phyloP scores from a whole-genome alignment of 64 coral and sea anemone species.

The Hydrozoanthus tunicans region DNA sequence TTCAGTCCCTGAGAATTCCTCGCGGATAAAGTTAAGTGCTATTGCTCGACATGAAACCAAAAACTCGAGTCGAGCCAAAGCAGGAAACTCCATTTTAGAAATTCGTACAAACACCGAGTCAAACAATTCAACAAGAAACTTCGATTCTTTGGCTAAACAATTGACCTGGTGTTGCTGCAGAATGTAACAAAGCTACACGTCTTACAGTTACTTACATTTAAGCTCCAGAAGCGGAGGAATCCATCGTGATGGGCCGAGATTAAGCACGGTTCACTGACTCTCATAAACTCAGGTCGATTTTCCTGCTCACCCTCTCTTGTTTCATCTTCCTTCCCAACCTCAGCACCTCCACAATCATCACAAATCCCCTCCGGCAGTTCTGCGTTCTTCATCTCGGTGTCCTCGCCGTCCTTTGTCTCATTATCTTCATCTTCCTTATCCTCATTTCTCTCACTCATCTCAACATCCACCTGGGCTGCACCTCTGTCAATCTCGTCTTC shows the following conservation, averaged over 20 bases:
- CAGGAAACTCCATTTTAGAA: too few relatives aligned
- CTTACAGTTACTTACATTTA: slow-evolving; percentile 66
- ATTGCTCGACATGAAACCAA: too few relatives aligned
- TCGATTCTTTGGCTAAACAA: too few relatives aligned
- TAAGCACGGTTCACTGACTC: slow-evolving; percentile 79
- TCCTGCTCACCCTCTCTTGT: background rate
- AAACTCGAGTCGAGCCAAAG: too few relatives aligned
- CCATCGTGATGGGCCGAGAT: slow-evolving; percentile 94
- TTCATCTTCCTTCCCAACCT: slow-evolving; percentile 17
- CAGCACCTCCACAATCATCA: background rate
- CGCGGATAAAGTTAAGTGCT: too few relatives aligned
- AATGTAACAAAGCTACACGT: too few relatives aligned
- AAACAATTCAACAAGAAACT: too few relatives aligned
- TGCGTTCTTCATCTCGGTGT: background rate
- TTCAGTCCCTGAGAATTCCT: too few relatives aligned
- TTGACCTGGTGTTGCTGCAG: too few relatives aligned
- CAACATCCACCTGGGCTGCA: slow-evolving; percentile 2
- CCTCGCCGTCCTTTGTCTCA: slow-evolving; percentile 6
- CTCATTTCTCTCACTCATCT: slow-evolving; percentile 12
- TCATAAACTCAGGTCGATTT: slow-evolving; percentile 49
- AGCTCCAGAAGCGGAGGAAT: slow-evolving; percentile 93
- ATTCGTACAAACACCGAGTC: too few relatives aligned
- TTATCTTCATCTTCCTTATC: background rate
- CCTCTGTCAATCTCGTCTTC: slow-evolving; percentile 10
- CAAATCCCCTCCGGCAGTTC: background rate